Base-by-base conservation (phyloP, 2,113 vertebrate species). In the Phylloscopus whistleri region DNA sequence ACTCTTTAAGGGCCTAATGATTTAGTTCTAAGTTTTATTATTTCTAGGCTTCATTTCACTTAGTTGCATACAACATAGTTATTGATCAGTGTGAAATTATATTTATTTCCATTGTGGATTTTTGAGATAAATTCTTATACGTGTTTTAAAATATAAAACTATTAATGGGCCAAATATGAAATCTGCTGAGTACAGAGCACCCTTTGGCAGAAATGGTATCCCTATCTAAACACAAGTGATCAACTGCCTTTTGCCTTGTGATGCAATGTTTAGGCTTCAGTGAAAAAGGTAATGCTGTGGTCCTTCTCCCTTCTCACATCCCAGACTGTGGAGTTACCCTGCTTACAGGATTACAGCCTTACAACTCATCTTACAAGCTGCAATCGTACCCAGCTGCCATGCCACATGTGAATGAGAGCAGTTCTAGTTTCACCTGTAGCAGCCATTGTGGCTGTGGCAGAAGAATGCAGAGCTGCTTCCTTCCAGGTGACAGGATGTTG, bases 141-240 rank as follows among this genome's bases (percentile, higher is more conserved):
- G 30, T 51, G 6, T n/a, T 74, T 84, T 69, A 67, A 84, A 43
- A 16, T 55, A 16, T 23, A 41, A 58, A 70, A 49, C 0, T 37
- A 23, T 43, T 67, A 31, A 30, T 41, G 4, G 22, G 5, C 6
- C 13, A 13, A 31, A n/a, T 60, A 52, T 92, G 4, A 27, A 70
- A 60, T 62, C 19, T 53, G 6, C 7, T 52, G 22, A 72, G 30
- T 43, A 35, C 12, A 67, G 59, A 76, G 13, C 20, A 46, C 1
- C 17, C 15, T 64, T 5, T 37, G 48, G 28, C 3, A 62, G 30
- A 72, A 89, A 27, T 2, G 0, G 1, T 49, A 24, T n/a, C 17
- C 9, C 43, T 81, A 52, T n/a, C 7, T 31, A 73, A 44, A 10
- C 1, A 3, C 15, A 63, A 20, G 13, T 10, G 44, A n/a, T 18